Conservation (phyloP, 2,888 invertebrate genomes). For the Macrophya alboannulata region DNA sequence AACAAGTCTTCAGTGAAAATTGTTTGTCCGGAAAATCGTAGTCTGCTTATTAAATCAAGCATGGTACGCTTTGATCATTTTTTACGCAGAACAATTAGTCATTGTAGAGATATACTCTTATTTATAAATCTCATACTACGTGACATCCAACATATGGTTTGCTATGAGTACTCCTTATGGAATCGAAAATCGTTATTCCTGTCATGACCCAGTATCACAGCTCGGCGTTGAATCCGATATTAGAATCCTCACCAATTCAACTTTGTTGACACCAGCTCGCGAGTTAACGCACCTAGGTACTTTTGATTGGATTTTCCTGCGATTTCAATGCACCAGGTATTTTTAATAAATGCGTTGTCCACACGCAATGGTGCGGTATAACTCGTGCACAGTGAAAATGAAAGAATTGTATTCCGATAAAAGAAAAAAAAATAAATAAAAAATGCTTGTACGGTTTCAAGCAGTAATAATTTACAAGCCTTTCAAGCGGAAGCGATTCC, state of each 20-base stretch:
- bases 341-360: not conserved
- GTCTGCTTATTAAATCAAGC: not conserved
- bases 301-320: slow-evolving; percentile 1
- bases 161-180: not conserved
- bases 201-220: not conserved
- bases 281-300: not conserved
- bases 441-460: not conserved
- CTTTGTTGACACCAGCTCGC: slow-evolving; percentile 6
- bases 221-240: slow-evolving; percentile 4
- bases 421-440: not conserved
- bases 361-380: not conserved
- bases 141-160: not conserved
- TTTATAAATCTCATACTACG: not conserved
- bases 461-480: not conserved
- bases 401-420: not conserved
- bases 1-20: not conserved
- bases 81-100: not conserved
- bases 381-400: not conserved
- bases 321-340: not conserved
- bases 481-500: not conserved
- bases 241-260: not conserved
- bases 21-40: not conserved
- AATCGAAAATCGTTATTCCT: slow-evolving; percentile 12
- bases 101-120: not conserved
- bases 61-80: not conserved